A percentile compares a stretch with the other conserved stretches of the same genome.
Conservation (phyloP, 2,888 invertebrate genomes). For the Drosophila emarginata region DNA sequence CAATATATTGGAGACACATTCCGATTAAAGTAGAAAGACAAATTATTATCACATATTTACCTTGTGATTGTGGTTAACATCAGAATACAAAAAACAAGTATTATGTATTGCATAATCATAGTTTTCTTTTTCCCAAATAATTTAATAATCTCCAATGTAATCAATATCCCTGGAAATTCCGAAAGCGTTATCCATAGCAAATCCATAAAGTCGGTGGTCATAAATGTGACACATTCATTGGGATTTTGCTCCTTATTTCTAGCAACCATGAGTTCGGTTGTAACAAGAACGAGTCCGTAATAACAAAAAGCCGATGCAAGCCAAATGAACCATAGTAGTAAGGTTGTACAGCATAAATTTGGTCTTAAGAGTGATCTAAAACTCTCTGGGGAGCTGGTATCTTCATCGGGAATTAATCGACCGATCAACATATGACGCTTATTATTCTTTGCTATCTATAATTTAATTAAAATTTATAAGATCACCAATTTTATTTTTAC, state of each 20-base stretch:
- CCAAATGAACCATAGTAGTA: slow-evolving; percentile 97
- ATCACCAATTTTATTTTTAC: no score
- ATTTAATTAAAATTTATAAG: background rate
- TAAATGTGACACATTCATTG: slow-evolving; percentile 85
- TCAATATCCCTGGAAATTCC: slow-evolving; percentile 95
- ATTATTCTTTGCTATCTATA: slow-evolving; percentile 85
- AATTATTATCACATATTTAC: slow-evolving; percentile 6
- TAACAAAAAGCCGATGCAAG: slow-evolving; percentile 97
- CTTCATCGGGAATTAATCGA: slow-evolving; percentile 90
- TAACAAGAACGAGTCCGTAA: slow-evolving; percentile 96
- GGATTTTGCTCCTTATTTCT: slow-evolving; percentile 44
- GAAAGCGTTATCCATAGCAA: slow-evolving; percentile 96
- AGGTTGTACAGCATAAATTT: slow-evolving; percentile 91
- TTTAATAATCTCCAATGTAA: slow-evolving; percentile 94
- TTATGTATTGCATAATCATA: slow-evolving; percentile 95
- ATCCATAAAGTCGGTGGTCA: slow-evolving; percentile 94
- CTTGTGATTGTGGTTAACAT: slow-evolving; percentile 31
- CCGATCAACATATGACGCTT: slow-evolving; percentile 95
- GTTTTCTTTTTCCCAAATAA: slow-evolving; percentile 94
- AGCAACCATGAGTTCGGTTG: slow-evolving; percentile 92
- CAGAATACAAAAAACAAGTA: slow-evolving; percentile 83
- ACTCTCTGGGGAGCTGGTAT: slow-evolving; percentile 85
- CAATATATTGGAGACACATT: background rate
- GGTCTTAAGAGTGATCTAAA: slow-evolving; percentile 90
- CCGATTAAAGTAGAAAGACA: no score